Percentiles rank a stretch among this genome's conserved stretches.
Evolutionary conservation across 2,113 vertebrate genomes (phyloP).

Genomic region (Oxyruncus cristatus): DNA sequence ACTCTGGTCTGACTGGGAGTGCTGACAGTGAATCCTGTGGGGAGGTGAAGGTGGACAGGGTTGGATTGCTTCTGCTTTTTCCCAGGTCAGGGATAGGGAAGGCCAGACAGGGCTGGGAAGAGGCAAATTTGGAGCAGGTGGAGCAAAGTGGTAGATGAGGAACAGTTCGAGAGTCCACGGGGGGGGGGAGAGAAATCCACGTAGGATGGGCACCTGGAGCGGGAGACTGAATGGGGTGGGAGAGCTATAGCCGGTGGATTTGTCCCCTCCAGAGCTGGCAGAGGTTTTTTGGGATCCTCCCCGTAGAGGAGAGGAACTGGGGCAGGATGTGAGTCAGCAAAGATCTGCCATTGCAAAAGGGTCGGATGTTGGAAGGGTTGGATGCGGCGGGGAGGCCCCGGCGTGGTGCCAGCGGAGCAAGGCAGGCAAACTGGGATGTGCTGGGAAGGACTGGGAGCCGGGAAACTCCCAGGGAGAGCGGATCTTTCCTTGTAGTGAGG

Average conservation of each 20-base stretch:
- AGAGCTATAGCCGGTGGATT: fast-evolving
- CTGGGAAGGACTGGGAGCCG: not conserved
- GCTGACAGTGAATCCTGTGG: not conserved
- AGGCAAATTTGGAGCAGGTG: not conserved
- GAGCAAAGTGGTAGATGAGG: not conserved
- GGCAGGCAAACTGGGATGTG: not conserved
- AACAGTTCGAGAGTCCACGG: not conserved
- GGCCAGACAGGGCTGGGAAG: not conserved
- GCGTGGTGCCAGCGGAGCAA: fast-evolving
- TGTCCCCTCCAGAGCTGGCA: fast-evolving
- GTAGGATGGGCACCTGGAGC: fast-evolving
- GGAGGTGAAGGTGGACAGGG: not conserved
- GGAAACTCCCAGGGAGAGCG: fast-evolving
- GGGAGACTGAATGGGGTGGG: not conserved
- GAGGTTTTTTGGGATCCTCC: not conserved
- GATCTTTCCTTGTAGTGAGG: fast-evolving
- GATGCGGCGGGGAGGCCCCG: not conserved
- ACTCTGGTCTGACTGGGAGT: not conserved
- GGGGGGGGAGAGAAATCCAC: fast-evolving
- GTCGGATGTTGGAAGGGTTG: not conserved
- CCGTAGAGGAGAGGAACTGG: not conserved
- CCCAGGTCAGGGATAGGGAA: not conserved
- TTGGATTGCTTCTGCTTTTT: not conserved
- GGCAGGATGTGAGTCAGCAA: not conserved
- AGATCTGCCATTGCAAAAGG: not conserved